Evolutionary conservation across 2,797 vertebrate species (phyloP).

Genomic region (Chromobotia macracanthus): DNA sequence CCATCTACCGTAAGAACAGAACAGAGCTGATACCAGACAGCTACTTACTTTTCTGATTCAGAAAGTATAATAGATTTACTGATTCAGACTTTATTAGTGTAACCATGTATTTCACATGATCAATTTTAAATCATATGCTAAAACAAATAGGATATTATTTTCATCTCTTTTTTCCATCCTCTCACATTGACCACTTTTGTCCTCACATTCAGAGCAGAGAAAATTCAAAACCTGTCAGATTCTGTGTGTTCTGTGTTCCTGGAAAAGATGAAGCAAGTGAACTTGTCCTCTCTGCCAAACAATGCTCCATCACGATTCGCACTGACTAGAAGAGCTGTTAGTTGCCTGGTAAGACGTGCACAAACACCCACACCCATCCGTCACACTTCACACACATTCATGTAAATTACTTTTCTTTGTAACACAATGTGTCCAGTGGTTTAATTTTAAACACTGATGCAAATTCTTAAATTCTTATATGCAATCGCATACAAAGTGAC

Average conservation of each 20-base stretch:
- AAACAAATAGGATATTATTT: not conserved
- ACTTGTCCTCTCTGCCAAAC: constrained; percentile 65
- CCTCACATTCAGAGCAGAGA: constrained; percentile 60
- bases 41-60: too few species aligned
- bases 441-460: not conserved
- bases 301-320: constrained; percentile 57
- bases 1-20: constrained; percentile 67
- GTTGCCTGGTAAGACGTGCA: constrained; percentile 63
- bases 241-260: constrained; percentile 69
- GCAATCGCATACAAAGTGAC: not conserved
- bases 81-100: not conserved
- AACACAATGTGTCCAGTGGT: not conserved
- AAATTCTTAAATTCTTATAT: not conserved
- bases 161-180: not conserved
- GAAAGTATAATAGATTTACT: too few species aligned
- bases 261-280: constrained; percentile 67
- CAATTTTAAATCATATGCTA: constrained; percentile 2
- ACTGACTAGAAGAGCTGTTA: constrained; percentile 67
- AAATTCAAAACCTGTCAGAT: constrained; percentile 66
- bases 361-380: not conserved
- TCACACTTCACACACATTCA: not conserved
- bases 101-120: not conserved
- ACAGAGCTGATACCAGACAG: not conserved
- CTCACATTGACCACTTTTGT: not conserved
- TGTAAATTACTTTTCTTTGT: not conserved